These are phyloP conservation scores for Abrostola tripartita DNA, from an alignment of 2,888 invertebrate species.

Conservation along the genomic window DNA sequence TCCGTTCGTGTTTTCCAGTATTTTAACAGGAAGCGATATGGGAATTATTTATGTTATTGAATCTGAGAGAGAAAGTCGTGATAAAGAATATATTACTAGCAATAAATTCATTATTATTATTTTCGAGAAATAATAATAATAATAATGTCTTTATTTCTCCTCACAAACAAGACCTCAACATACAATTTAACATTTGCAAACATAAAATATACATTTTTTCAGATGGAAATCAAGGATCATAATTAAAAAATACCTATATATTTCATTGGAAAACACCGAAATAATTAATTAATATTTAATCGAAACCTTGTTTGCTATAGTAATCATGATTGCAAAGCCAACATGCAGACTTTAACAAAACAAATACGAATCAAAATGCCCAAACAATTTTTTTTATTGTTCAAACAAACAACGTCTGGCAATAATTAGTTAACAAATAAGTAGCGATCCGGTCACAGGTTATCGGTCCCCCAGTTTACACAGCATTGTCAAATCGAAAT, in stretches of 20 bases:
- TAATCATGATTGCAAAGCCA: background rate
- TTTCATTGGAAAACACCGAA: background rate
- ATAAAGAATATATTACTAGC: background rate
- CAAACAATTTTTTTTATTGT: constrained; percentile 29
- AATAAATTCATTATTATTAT: no score
- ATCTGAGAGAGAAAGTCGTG: background rate
- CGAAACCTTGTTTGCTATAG: background rate
- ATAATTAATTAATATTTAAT: background rate
- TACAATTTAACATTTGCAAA: no score
- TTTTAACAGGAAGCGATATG: constrained; percentile 17
- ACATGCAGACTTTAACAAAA: constrained; percentile 3
- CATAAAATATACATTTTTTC: no score
- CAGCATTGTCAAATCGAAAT: constrained; percentile 74
- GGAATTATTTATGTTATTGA: background rate
- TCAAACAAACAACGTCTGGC: constrained; percentile 47
- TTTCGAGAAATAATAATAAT: no score
- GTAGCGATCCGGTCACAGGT: constrained; percentile 67
- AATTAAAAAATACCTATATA: background rate
- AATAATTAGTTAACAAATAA: constrained; percentile 67
- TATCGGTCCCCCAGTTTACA: constrained; percentile 73
- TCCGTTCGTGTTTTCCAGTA: constrained; percentile 17
- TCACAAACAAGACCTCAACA: no score
- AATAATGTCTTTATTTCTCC: no score
- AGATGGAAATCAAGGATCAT: background rate
- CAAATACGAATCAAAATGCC: constrained; percentile 15